These are phyloP conservation scores for Aegotheles bennettii DNA, from an alignment of 2,113 vertebrate genomes.

Conservation along the genomic window DNA sequence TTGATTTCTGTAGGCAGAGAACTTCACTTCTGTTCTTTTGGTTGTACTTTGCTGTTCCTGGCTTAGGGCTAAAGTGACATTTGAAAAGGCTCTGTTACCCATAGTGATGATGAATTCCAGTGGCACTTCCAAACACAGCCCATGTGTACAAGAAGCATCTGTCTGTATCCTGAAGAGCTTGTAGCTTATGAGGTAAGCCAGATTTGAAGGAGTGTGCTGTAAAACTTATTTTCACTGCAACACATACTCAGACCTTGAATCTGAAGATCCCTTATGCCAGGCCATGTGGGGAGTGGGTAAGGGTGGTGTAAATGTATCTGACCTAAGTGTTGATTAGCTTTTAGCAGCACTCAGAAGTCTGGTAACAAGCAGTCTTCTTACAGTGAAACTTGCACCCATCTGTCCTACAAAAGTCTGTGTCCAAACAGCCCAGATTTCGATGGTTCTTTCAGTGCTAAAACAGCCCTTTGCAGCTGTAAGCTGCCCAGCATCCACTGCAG, in stretches of 20 bases:
- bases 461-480: neutral
- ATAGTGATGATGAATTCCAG: neutral
- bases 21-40: neutral
- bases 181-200: neutral
- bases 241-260: neutral
- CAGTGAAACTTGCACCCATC: neutral
- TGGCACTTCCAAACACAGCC: neutral
- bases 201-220: rapidly evolving
- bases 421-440: neutral
- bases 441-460: neutral
- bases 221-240: neutral
- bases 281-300: no score
- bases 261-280: neutral
- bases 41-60: slow-evolving; percentile 24
- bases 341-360: neutral
- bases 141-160: slow-evolving; percentile 2
- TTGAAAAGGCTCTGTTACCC: slow-evolving; percentile 17
- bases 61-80: neutral
- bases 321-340: neutral
- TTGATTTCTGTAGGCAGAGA: slow-evolving; percentile 29
- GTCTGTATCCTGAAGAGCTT: neutral
- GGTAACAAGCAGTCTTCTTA: neutral
- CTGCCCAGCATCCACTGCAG: neutral
- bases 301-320: neutral
- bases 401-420: neutral